A percentile compares a stretch with the other conserved stretches of the same genome.
Evolutionary conservation across 2,113 vertebrate species (phyloP).

Genomic region (Coregonus clupeaformis): DNA sequence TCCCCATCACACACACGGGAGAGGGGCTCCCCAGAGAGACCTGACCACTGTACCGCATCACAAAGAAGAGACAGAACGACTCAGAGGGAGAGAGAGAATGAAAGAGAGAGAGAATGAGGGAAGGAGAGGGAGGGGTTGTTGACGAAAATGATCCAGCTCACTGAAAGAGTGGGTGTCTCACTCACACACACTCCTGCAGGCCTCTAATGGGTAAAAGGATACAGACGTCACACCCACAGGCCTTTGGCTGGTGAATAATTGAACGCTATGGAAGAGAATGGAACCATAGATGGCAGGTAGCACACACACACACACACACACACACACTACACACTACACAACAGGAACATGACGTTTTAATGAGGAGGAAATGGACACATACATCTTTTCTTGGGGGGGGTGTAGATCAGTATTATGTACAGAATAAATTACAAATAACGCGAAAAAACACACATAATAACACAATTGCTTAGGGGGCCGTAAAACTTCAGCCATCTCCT

Average conservation of each 20-base stretch:
- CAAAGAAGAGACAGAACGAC: conserved; percentile 15
- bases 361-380: too few species aligned
- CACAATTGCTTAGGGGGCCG: too few species aligned
- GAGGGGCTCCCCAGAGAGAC: not conserved
- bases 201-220: conserved; percentile 70
- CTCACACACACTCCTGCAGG: conserved; percentile 12
- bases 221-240: conserved; percentile 62
- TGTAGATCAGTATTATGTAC: too few species aligned
- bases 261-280: conserved; percentile 63
- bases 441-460: too few species aligned
- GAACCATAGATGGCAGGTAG: conserved; percentile 64
- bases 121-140: conserved; percentile 12
- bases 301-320: not conserved
- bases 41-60: not conserved
- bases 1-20: conserved; percentile 53
- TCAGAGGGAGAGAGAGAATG: not conserved
- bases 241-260: conserved; percentile 85
- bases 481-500: too few species aligned
- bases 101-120: not conserved
- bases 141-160: conserved; percentile 38
- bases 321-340: too few species aligned
- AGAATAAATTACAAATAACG: too few species aligned
- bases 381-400: too few species aligned
- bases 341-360: conserved; percentile 78
- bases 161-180: conserved; percentile 48